phyloP scores from a whole-genome alignment of 2,797 vertebrate genomes.

The Sebastiscus albofasciatus region DNA sequence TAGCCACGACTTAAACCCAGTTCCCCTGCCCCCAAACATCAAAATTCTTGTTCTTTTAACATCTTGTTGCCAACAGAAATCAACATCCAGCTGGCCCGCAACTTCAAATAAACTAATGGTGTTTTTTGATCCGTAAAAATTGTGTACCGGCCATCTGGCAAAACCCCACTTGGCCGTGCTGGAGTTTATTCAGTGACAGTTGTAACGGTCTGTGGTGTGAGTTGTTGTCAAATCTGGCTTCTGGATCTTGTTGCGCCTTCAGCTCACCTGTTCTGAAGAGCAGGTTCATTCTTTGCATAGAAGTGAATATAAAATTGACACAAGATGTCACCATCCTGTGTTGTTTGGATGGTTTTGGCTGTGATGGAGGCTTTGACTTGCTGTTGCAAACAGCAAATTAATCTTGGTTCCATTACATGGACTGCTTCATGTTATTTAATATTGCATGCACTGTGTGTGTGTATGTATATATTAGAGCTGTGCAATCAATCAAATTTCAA shows the following conservation, averaged over 20 bases:
- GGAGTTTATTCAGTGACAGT: constrained; percentile 48
- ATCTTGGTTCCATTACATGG: not conserved
- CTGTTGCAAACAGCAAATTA: not conserved
- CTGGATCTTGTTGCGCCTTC: not conserved
- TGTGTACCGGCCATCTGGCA: constrained; percentile 62
- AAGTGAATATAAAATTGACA: not conserved
- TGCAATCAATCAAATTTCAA: too few species aligned
- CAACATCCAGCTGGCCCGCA: constrained; percentile 55
- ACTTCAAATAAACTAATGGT: constrained; percentile 69
- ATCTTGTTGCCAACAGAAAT: constrained; percentile 54
- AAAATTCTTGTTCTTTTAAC: constrained; percentile 46
- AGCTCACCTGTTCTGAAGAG: constrained; percentile 14
- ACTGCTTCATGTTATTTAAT: not conserved
- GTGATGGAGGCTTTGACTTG: not conserved
- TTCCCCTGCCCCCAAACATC: constrained; percentile 32
- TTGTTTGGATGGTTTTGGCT: not conserved
- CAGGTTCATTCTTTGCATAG: not conserved
- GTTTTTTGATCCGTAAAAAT: constrained; percentile 65
- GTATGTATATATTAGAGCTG: too few species aligned
- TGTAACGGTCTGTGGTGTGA: constrained; percentile 21
- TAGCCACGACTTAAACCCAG: constrained; percentile 38
- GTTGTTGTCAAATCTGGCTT: constrained; percentile 12
- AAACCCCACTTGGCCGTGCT: constrained; percentile 50
- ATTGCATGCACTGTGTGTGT: too few species aligned
- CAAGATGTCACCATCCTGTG: not conserved